Percentiles rank a stretch among this genome's conserved stretches.
Evolutionary conservation across 2,797 vertebrate species (phyloP).

Genomic region (Artibeus jamaicensis): DNA sequence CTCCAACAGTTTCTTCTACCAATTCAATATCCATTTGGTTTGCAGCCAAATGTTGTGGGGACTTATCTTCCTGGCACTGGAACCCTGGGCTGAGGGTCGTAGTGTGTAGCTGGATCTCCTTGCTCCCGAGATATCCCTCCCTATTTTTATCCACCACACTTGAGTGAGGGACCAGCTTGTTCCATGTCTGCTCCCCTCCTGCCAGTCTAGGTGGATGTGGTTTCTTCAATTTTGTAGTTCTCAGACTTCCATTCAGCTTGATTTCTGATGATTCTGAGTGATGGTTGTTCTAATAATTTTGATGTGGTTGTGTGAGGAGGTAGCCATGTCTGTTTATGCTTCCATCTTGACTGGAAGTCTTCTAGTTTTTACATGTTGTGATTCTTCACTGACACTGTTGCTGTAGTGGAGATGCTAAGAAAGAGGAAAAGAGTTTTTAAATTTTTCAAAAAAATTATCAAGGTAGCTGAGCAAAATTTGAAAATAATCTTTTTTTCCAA

Average conservation of each 20-base stretch:
- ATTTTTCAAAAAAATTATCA: neutral
- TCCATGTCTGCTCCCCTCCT: neutral
- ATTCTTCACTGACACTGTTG: neutral
- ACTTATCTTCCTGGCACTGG: neutral
- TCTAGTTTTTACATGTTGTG: neutral
- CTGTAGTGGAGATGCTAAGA: neutral
- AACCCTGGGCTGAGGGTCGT: neutral
- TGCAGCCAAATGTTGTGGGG: neutral
- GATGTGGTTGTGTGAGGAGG: neutral
- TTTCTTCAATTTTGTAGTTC: neutral
- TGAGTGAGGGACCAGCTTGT: neutral
- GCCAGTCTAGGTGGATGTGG: neutral
- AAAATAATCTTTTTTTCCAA: constrained; percentile 16
- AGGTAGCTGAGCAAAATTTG: neutral
- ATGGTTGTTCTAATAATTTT: neutral
- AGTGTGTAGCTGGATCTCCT: neutral
- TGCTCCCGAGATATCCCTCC: neutral
- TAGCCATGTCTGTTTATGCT: neutral
- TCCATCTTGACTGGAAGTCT: neutral
- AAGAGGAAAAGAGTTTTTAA: neutral
- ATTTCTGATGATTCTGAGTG: neutral
- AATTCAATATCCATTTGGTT: neutral
- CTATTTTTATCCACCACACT: neutral
- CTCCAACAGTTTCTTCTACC: neutral
- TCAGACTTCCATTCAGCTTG: neutral